Evolutionary conservation across 2,113 vertebrate species (phyloP), one percentile per base, ranked within the genome.

Genomic region (Elephantulus edwardii): DNA sequence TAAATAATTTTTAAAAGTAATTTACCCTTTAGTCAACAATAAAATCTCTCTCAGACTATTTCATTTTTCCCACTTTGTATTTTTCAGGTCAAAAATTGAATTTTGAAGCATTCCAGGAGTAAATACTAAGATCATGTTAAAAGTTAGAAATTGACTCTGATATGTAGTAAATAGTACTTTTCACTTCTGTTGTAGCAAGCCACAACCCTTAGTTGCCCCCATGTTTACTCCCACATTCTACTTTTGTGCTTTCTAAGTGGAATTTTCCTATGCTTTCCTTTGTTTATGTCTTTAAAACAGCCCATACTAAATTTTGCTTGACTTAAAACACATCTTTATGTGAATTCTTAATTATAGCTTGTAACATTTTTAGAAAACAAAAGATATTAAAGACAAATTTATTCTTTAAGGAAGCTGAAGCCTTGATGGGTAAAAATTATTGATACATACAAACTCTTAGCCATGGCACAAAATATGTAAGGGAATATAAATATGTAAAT

Each of bases 91-190:
- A 82, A n/a, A 83, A 80, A 90, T 50, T 83, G 35, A 3, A 58
- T 86, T 83, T 48, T 90, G 44, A 42, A 74, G 20, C 35, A 88
- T 80, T 46, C n/a, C 38, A 87, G 42, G 89, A 56, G 12, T 86
- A 83, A 79, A 80, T 91, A 75, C 44, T 89, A 78, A 90, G 60
- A 35, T 24, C 68, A 0, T 91, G 50, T 78, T 90, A 83, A 92
- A 77, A 60, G 60, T 54, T 35, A 13, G 16, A 91, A 72, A 62
- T 83, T 70, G 56, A 40, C 52, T 62, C 38, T 72, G 14, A 14
- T 40, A 82, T 30, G 58, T 85, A 62, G 35, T 89, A 91, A 54
- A 76, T 56, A 81, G 28, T 86, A 68, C 17, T 56, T 91, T 71
- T 30, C 76, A 17, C 52, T 42, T 90, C 28, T n/a, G n/a, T 1